Base-by-base conservation (phyloP, 2,888 invertebrate species). In the Phalera bucephala region DNA sequence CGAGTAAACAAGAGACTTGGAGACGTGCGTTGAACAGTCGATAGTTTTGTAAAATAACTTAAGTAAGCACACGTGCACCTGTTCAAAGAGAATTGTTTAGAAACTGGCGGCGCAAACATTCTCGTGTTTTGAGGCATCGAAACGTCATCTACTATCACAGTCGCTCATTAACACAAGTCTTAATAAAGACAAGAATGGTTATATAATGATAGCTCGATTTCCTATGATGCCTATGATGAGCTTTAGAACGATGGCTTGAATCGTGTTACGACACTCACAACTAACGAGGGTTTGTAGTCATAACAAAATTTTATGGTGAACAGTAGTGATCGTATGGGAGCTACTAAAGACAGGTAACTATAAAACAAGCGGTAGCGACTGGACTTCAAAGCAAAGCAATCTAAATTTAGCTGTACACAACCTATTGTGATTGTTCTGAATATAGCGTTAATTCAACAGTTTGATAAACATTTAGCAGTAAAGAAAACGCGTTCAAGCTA, bases 1-100 rank as follows among this genome's bases (percentile, higher is more conserved):
- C 38, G 33, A 38, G 58, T 65, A 72, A 69, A 72, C 64, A 67
- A 52, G 41, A 19, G 36, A 48, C 38, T 47, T 21, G 29, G 48
- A 47, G 50, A 66, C 73, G 75, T 72, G 80, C 62, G 66, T 57
- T 40, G 73, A 72, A 72, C 75, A 36, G 48, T 50, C 58, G 59
- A 67, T 71, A 68, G 61, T 63, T 17, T 61, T 63, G 71, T 74
- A 65, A 78, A 82, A 82, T 78, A 70, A 73, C 68, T 80, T 83
- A 69, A 70, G 58, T 58, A 68, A 74, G 66, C 76, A 74, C 70
- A 76, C 70, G 67, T 73, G 81, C 87, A 87, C 85, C 87, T 87
- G 83, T 80, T 73, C 75, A 84, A 85, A 83, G 80, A 77, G 64
- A 59, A 65, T 69, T 74, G 74, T 77, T 75, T 73, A 65, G 59